Evolutionary conservation across 2,797 vertebrate species (phyloP).

Genomic region (Otolemur crassicaudatus): DNA sequence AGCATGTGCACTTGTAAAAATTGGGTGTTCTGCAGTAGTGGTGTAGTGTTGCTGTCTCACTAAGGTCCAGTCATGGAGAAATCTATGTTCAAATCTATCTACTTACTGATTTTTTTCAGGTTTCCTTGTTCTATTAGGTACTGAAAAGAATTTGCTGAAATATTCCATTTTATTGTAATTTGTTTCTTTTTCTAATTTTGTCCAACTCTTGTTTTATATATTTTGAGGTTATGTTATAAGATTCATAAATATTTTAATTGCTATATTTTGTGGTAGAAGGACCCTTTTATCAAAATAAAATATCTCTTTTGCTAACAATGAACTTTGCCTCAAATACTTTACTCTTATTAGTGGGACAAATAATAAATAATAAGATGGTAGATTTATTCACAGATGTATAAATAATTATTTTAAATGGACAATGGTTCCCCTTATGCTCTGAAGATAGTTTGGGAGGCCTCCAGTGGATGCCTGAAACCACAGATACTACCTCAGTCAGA

Average conservation of each 20-base stretch:
- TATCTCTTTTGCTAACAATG: neutral
- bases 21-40: neutral
- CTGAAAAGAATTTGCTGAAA: neutral
- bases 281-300: neutral
- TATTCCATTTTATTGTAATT: neutral
- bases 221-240: neutral
- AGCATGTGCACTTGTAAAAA: neutral
- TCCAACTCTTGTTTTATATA: neutral
- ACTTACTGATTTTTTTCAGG: neutral
- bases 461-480: neutral
- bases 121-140: neutral
- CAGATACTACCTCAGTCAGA: neutral
- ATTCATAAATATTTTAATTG: neutral
- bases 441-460: neutral
- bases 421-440: neutral
- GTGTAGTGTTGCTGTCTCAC: neutral
- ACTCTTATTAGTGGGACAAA: neutral
- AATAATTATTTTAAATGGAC: neutral
- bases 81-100: neutral
- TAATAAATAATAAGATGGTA: neutral
- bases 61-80: neutral
- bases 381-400: neutral
- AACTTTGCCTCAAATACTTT: neutral
- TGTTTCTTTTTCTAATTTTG: constrained; percentile 2
- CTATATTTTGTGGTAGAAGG: constrained; percentile 7